A percentile compares a stretch with the other conserved stretches of the same genome.
phyloP scores from a whole-genome alignment of 2,113 vertebrate species.

The Grallaria varia region DNA sequence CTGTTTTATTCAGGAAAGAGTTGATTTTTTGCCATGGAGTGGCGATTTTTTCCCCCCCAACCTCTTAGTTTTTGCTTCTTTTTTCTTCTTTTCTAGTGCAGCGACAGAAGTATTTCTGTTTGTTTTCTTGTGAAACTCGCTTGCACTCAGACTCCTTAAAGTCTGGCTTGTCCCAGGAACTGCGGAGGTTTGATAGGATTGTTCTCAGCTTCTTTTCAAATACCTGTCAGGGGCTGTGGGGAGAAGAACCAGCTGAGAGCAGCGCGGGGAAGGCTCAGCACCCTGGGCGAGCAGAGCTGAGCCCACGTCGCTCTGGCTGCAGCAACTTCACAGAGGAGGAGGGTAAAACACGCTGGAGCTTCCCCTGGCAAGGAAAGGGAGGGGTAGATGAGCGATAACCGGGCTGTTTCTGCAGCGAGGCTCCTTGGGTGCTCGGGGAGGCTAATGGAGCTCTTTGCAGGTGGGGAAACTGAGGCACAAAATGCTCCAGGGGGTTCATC shows the following conservation, averaged over 20 bases:
- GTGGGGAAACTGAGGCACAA: background rate
- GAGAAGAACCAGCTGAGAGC: slow-evolving; percentile 19
- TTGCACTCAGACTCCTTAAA: background rate
- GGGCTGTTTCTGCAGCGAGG: background rate
- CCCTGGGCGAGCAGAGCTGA: background rate
- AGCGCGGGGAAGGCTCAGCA: background rate
- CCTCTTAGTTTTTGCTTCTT: background rate
- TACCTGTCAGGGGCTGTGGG: background rate
- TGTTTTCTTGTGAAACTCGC: slow-evolving; percentile 16
- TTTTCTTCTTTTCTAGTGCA: background rate
- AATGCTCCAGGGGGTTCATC: fast-evolving
- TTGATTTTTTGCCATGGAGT: slow-evolving; percentile 70
- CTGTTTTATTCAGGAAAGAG: slow-evolving; percentile 73
- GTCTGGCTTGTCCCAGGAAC: background rate
- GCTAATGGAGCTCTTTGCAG: fast-evolving
- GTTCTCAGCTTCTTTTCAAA: slow-evolving; percentile 14
- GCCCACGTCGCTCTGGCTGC: fast-evolving
- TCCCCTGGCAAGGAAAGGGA: background rate
- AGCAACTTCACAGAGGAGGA: background rate
- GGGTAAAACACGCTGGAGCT: background rate
- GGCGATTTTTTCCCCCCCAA: slow-evolving; percentile 9
- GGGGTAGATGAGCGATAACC: fast-evolving
- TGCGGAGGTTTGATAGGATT: background rate
- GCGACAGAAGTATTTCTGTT: slow-evolving; percentile 24
- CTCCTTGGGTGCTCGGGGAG: fast-evolving